Percentiles rank a stretch among this genome's conserved stretches.
Conservation (phyloP, 1,140 invertebrate species). For the Centruroides sculpturatus region DNA sequence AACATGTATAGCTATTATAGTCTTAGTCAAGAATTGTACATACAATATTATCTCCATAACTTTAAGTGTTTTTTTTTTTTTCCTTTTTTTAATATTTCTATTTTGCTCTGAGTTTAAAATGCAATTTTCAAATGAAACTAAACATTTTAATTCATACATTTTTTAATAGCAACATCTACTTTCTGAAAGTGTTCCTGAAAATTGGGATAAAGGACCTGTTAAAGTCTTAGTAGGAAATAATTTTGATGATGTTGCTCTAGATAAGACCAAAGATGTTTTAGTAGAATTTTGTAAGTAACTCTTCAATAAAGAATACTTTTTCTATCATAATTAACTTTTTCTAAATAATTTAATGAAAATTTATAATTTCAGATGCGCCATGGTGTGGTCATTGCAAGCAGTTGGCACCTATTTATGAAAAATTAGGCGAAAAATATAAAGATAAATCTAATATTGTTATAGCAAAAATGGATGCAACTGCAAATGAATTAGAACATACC, state of each 20-base stretch:
- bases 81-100: too few species aligned
- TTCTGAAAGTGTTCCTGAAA: constrained; percentile 79
- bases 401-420: constrained; percentile 83
- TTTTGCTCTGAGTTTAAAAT: too few species aligned
- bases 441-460: constrained; percentile 73
- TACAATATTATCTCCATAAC: too few species aligned
- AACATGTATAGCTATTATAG: too few species aligned
- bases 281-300: constrained; percentile 67
- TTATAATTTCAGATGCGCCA: constrained; percentile 47
- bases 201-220: constrained; percentile 90
- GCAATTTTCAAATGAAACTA: too few species aligned
- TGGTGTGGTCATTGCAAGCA: constrained; percentile 94
- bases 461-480: constrained; percentile 95
- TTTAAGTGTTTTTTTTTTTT: too few species aligned
- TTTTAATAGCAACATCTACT: constrained; percentile 56
- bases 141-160: too few species aligned
- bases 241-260: constrained; percentile 80
- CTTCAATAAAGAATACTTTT: not conserved
- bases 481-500: constrained; percentile 85
- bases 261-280: constrained; percentile 77
- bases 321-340: not conserved
- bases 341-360: not conserved
- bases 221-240: constrained; percentile 87
- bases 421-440: constrained; percentile 70
- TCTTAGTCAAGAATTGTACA: too few species aligned